Base-by-base conservation (phyloP, 1,140 invertebrate species). In the Drosophila mauritiana region DNA sequence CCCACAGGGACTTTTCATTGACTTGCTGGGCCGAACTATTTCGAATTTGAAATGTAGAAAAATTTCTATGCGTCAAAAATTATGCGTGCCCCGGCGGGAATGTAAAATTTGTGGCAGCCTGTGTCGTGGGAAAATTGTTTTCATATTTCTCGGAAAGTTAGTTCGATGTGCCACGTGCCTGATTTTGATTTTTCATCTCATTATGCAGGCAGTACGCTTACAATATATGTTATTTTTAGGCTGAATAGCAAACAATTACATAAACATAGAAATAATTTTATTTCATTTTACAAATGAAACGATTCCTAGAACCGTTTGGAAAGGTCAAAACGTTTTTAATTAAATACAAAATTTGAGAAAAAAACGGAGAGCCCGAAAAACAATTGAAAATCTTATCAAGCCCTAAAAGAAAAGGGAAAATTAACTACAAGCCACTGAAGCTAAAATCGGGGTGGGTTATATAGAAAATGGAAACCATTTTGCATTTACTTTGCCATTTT, bases 11-110 rank as follows among this genome's bases (percentile, higher is more conserved):
- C 55, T 82, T 69, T 45, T 36, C 42, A 37, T 25, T 39, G 13
- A 37, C 48, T 68, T 17, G n/a, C n/a, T 34, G 34, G 13, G 15
- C 39, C 59, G 27, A 86, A 85, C 82, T 86, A 86, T 88, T 79
- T 61, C 43, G 57, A 78, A 59, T 78, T 68, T 37, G 46, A 78
- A 86, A 74, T 78, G 54, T 63, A 88, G 75, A 79, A 75, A 86
- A 88, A 79, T 79, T 88, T 68, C 36, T 79, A 76, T 86, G 70
- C 65, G 74, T 69, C 73, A 72, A 51, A 75, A 78, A 88, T 82
- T 73, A 73, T 88, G 79, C 63, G 46, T 27, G 63, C 73, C 57
- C 82, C 70, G 67, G 72, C 57, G 69, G 54, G 51, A 49, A 62
- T 37, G 36, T 54, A 22, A 12, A 40, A 39, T 37, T 27, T 73